Evolutionary conservation across 2,113 vertebrate species (phyloP), one percentile per base, ranked within the genome.

Genomic region (Anhinga rufa): DNA sequence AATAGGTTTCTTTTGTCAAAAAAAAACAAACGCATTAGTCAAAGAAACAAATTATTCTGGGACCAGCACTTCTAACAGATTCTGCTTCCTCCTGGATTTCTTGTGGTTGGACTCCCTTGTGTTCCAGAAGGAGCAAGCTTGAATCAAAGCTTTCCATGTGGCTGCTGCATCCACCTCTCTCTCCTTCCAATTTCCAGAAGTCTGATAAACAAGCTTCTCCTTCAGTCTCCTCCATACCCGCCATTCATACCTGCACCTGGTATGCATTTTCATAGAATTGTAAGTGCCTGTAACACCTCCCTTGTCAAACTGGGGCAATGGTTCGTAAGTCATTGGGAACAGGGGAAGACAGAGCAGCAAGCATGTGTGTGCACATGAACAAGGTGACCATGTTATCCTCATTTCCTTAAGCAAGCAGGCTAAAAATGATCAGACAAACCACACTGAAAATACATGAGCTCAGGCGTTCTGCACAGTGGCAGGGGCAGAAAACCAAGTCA

Each of bases 291-390:
- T 44, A 82, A 54, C 44, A 55, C n/a, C 48, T 69, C 29, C 52
- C 26, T 42, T 74, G 48, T 48, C 64, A 85, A 57, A 62, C 0
- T 17, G 28, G 29, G 18, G 10, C 62, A 58, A 71, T 14, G 8
- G 36, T 34, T 91, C 1, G 0, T 17, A 82, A 58, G 19, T 48
- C 74, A 28, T 0, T 64, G 1, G 60, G 22, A 85, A 91, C 8
- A 40, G 58, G 9, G 52, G 12, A 75, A 71, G 29, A 61, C 20
- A 51, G 46, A 77, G 19, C 55, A 69, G 25, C 0, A 0, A 69
- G 36, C 1, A 0, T 2, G 0, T 3, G 17, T 15, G 34, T 18
- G 8, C 4, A 51, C 65, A 51, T 65, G 42, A 7, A 57, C 14
- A 64, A 9, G 34, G 14, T 15, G 40, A 48, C 17, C 17, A 2